These are phyloP conservation scores for Amphiura filiformis DNA, from an alignment of 35 echinoderm and acorn worm species.

Conservation along the genomic window DNA sequence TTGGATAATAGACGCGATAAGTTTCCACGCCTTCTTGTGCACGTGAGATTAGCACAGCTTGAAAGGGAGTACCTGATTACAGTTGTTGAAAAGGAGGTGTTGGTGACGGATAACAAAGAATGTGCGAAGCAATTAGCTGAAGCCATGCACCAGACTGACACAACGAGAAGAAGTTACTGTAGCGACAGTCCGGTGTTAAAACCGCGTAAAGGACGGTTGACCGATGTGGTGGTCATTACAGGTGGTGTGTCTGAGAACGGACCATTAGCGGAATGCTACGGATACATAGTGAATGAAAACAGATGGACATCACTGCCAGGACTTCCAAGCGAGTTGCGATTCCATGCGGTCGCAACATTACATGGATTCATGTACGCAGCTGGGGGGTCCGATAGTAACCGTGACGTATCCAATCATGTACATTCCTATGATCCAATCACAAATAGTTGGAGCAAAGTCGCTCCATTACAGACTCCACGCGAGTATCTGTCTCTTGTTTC, in stretches of 20 bases:
- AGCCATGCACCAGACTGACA: constrained; percentile 93
- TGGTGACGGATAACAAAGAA: constrained; percentile 71
- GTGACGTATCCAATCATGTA: constrained; percentile 71
- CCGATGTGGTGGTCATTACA: constrained; percentile 93
- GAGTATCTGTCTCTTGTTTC: constrained; percentile 88
- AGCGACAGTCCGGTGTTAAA: constrained; percentile 96
- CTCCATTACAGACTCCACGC: constrained; percentile 64
- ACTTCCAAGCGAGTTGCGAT: constrained; percentile 85
- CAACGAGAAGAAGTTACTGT: constrained; percentile 91
- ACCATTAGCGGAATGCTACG: constrained; percentile 81
- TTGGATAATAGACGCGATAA: constrained; percentile 35
- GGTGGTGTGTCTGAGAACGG: constrained; percentile 89
- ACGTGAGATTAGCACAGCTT: constrained; percentile 86
- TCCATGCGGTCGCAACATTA: constrained; percentile 88
- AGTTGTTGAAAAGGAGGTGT: constrained; percentile 85
- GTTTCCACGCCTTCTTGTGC: constrained; percentile 62
- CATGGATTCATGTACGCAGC: constrained; percentile 91
- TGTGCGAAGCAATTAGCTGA: constrained; percentile 75
- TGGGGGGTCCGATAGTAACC: constrained; percentile 77
- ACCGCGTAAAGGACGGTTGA: constrained; percentile 90
- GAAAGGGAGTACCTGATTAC: constrained; percentile 77
- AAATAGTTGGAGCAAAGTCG: constrained; percentile 83
- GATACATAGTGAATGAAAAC: constrained; percentile 92
- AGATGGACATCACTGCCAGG: constrained; percentile 90
- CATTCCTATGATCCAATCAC: constrained; percentile 93